phyloP scores from a whole-genome alignment of 2,113 vertebrate species.

The Leiothrix lutea region DNA sequence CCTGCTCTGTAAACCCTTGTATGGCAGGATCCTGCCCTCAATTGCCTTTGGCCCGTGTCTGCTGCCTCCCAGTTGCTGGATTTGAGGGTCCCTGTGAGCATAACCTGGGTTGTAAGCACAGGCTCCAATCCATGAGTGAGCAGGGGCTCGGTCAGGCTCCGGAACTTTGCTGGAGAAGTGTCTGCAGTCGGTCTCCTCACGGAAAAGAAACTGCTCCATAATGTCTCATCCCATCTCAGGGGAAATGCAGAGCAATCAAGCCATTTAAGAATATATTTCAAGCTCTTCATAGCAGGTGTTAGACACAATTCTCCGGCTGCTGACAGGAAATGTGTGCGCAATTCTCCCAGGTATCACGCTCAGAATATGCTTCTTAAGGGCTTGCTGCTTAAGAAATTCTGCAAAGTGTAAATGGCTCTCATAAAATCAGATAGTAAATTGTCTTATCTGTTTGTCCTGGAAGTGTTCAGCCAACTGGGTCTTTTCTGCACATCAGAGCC shows the following conservation, averaged over 20 bases:
- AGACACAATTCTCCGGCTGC: slow-evolving; percentile 11
- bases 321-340: slow-evolving; percentile 57
- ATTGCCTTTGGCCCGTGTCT: fast-evolving
- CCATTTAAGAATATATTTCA: slow-evolving; percentile 57
- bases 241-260: slow-evolving; percentile 58
- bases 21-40: not conserved
- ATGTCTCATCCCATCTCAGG: not conserved
- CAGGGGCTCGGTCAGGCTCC: fast-evolving
- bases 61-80: not conserved
- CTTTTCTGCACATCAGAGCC: not conserved
- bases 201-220: not conserved
- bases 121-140: fast-evolving
- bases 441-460: slow-evolving; percentile 50
- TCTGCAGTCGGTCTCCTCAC: not conserved
- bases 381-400: slow-evolving; percentile 21
- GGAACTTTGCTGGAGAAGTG: not conserved
- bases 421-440: slow-evolving; percentile 42
- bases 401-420: slow-evolving; percentile 30
- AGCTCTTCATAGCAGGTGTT: slow-evolving; percentile 49
- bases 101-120: not conserved
- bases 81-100: not conserved
- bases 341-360: not conserved
- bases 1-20: not conserved
- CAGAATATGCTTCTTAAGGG: not conserved
- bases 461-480: slow-evolving; percentile 15